phyloP scores from a whole-genome alignment of 2,888 invertebrate genomes.

The Caenorhabditis sinica region DNA sequence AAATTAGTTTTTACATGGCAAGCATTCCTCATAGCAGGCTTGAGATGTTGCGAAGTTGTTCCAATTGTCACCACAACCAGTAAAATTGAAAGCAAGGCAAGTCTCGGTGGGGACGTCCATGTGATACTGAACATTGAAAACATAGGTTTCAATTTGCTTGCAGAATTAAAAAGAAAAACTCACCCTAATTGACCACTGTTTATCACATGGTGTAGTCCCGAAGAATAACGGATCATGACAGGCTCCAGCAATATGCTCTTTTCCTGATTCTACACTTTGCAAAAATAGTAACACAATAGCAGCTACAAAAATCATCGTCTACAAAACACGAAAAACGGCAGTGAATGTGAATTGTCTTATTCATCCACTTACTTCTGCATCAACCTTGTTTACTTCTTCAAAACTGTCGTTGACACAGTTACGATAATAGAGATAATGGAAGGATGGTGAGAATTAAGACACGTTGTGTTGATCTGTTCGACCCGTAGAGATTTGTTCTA shows the following conservation, averaged over 20 bases:
- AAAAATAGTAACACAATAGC: not conserved
- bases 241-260: slow-evolving; percentile 54
- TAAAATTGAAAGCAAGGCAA: slow-evolving; percentile 67
- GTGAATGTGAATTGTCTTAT: not conserved
- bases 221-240: slow-evolving; percentile 49
- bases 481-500: not conserved
- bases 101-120: slow-evolving; percentile 68
- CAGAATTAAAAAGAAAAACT: not conserved
- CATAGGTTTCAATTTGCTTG: not conserved
- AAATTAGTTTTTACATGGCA: slow-evolving; percentile 56
- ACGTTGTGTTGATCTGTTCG: slow-evolving; percentile 8
- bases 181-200: slow-evolving; percentile 46
- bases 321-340: not conserved
- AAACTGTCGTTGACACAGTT: slow-evolving; percentile 9
- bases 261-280: slow-evolving; percentile 4
- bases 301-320: slow-evolving; percentile 12
- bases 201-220: slow-evolving; percentile 33
- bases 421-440: slow-evolving; percentile 13
- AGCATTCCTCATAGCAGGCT: slow-evolving; percentile 60
- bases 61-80: slow-evolving; percentile 67
- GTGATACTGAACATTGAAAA: slow-evolving; percentile 48
- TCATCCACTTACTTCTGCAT: slow-evolving; percentile 15
- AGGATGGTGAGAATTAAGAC: slow-evolving; percentile 7
- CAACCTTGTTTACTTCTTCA: slow-evolving; percentile 23
- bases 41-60: slow-evolving; percentile 61